A percentile compares a stretch with the other conserved stretches of the same genome.
phyloP scores from a whole-genome alignment of 2,888 invertebrate genomes.

The Heliconius ethilla region DNA sequence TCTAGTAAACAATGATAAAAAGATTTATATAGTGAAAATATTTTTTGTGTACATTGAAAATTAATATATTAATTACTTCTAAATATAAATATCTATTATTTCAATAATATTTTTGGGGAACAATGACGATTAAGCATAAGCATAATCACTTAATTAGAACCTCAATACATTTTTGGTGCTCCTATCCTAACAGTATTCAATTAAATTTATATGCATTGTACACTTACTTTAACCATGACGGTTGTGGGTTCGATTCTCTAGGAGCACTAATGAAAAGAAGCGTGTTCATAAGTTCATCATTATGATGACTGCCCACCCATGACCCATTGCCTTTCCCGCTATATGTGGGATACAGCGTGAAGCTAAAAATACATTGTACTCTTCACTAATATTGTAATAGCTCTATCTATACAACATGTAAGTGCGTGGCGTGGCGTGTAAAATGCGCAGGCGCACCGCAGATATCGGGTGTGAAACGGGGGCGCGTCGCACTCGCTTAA shows the following conservation, averaged over 20 bases:
- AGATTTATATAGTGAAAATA: neutral
- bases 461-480: conserved; percentile 41
- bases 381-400: neutral
- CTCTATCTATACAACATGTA: neutral
- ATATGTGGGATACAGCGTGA: too few relatives aligned
- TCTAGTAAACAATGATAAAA: conserved; percentile 7
- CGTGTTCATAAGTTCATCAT: too few relatives aligned
- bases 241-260: too few relatives aligned
- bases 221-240: too few relatives aligned
- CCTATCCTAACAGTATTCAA: too few relatives aligned
- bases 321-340: too few relatives aligned
- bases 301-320: too few relatives aligned
- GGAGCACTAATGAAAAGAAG: too few relatives aligned
- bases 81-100: neutral
- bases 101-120: neutral
- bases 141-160: neutral
- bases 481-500: conserved; percentile 41
- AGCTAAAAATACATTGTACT: neutral
- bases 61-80: neutral
- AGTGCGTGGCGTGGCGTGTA: conserved; percentile 3
- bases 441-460: conserved; percentile 26
- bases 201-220: too few relatives aligned
- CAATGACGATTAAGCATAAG: neutral
- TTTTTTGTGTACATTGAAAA: neutral
- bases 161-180: neutral